Conservation (phyloP, 1,140 invertebrate species). For the Meloidogyne exigua region DNA sequence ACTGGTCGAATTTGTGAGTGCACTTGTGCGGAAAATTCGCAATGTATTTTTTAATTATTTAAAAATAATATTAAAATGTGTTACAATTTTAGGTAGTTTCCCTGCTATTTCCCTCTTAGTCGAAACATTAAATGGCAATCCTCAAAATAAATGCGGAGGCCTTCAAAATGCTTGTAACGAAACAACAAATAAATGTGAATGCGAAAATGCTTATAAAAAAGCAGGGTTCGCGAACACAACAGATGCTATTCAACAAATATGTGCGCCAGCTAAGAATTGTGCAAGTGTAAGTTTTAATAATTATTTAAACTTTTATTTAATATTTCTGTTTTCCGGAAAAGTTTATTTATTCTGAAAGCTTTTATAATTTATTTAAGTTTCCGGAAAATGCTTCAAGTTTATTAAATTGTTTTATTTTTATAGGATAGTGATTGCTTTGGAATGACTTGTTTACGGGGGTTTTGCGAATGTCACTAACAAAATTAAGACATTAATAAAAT, state of each 20-base stretch:
- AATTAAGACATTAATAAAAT: too few relatives aligned
- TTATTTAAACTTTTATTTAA: neutral
- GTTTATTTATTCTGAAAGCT: too few relatives aligned
- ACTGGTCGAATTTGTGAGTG: neutral
- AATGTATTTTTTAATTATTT: neutral
- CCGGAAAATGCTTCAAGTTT: too few relatives aligned
- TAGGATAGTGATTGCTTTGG: neutral
- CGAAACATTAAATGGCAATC: neutral
- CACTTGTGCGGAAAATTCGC: neutral
- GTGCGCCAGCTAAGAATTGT: neutral
- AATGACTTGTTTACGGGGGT: neutral
- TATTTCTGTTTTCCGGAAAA: too few relatives aligned
- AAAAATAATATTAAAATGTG: neutral
- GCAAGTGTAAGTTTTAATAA: neutral
- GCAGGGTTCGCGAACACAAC: neutral
- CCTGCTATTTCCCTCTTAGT: neutral
- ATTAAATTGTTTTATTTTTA: neutral
- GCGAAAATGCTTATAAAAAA: neutral
- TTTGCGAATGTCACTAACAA: neutral
- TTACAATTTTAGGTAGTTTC: neutral
- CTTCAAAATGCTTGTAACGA: slow-evolving; percentile 3
- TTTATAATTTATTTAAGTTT: too few relatives aligned
- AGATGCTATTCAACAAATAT: neutral
- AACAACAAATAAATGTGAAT: neutral
- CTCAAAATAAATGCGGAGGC: slow-evolving; percentile 5